phyloP scores from a whole-genome alignment of 2,888 invertebrate species.

The Agriopis leucophaearia region DNA sequence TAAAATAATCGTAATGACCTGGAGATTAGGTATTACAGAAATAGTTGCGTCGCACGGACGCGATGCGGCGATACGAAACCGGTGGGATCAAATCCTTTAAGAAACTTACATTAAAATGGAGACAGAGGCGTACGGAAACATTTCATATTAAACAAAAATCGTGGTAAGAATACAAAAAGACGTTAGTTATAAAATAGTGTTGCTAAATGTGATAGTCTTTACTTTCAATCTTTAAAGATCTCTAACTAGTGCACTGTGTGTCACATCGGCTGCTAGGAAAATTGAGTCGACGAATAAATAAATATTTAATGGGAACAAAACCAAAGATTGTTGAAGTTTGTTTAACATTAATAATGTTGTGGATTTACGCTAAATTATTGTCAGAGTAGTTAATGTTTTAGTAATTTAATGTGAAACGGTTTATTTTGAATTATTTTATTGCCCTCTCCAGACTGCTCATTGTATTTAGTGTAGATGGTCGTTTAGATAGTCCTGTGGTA shows the following conservation, averaged over 20 bases:
- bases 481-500: conserved; percentile 79
- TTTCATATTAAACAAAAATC: conserved; percentile 79
- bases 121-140: conserved; percentile 73
- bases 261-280: conserved; percentile 74
- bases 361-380: conserved; percentile 85
- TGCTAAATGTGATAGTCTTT: conserved; percentile 86
- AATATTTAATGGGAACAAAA: conserved; percentile 90
- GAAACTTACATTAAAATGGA: conserved; percentile 83
- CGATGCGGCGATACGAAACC: conserved; percentile 81
- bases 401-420: conserved; percentile 72
- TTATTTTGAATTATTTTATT: conserved; percentile 76
- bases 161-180: conserved; percentile 80
- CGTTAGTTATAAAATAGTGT: conserved; percentile 83
- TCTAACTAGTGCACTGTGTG: conserved; percentile 76
- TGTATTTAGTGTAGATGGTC: conserved; percentile 78
- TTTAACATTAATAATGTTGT: conserved; percentile 85
- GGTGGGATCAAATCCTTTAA: conserved; percentile 87
- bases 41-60: conserved; percentile 61
- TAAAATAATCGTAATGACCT: conserved; percentile 84
- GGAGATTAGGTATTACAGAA: conserved; percentile 80
- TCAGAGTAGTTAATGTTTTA: conserved; percentile 79
- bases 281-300: conserved; percentile 68
- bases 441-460: conserved; percentile 85
- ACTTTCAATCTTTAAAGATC: conserved; percentile 78
- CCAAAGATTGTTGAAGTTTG: conserved; percentile 92